phyloP scores from a whole-genome alignment of 2,113 vertebrate species.

The Chloropsis cyanopogon region DNA sequence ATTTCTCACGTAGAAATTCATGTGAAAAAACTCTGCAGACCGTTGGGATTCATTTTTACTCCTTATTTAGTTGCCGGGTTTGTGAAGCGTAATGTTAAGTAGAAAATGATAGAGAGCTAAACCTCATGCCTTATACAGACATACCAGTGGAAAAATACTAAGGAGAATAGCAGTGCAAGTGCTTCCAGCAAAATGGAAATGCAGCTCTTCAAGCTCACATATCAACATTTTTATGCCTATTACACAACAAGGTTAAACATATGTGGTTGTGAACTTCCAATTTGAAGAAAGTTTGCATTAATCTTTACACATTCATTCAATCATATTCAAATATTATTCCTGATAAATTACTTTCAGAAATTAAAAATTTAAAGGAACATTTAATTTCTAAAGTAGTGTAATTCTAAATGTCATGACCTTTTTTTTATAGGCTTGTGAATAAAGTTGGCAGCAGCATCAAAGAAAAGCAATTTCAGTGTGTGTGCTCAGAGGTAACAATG shows the following conservation, averaged over 20 bases:
- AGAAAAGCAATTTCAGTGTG: neutral
- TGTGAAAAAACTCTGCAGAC: neutral
- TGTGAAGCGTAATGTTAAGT: neutral
- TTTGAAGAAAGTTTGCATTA: conserved; percentile 38
- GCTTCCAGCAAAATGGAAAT: conserved; percentile 56
- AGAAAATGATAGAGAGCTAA: neutral
- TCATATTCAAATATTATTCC: conserved; percentile 48
- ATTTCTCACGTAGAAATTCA: neutral
- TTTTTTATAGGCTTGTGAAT: conserved; percentile 12
- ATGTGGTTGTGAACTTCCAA: neutral
- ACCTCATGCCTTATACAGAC: neutral
- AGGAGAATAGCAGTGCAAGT: conserved; percentile 18
- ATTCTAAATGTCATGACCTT: conserved; percentile 63
- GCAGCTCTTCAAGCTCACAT: neutral
- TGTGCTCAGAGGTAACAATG: conserved; percentile 10
- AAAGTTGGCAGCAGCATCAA: conserved; percentile 46
- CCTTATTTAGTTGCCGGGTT: conserved; percentile 17
- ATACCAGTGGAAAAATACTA: conserved; percentile 35
- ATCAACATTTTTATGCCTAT: conserved; percentile 32
- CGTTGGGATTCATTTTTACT: conserved; percentile 16
- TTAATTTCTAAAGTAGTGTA: conserved; percentile 50
- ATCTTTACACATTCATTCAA: conserved; percentile 29
- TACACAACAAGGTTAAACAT: conserved; percentile 45
- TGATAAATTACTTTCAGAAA: conserved; percentile 37
- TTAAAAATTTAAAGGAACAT: conserved; percentile 64